phyloP scores from a whole-genome alignment of 2,888 invertebrate species.

The Archips xylosteana region DNA sequence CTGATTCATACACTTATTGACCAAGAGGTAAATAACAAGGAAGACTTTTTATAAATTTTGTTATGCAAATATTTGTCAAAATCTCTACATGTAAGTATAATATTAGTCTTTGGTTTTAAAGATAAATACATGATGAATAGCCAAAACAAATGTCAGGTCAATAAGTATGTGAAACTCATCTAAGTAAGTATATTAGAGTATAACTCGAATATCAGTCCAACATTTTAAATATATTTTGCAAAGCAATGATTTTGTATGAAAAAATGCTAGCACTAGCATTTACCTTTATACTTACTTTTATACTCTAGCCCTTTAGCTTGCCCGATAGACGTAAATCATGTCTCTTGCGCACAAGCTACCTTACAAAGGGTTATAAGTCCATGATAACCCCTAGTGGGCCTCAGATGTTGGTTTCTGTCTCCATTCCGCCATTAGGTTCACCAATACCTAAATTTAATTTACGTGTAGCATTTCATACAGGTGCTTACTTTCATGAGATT shows the following conservation, averaged over 20 bases:
- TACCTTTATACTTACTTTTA: conserved; percentile 66
- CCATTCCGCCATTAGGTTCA: conserved; percentile 29
- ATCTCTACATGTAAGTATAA: conserved; percentile 54
- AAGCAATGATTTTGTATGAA: conserved; percentile 50
- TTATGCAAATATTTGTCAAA: conserved; percentile 63
- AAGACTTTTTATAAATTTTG: conserved; percentile 68
- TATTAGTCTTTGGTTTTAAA: conserved; percentile 80
- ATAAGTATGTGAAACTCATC: conserved; percentile 71
- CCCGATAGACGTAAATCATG: neutral
- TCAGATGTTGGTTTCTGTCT: conserved; percentile 11
- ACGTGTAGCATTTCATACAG: conserved; percentile 4
- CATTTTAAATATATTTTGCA: conserved; percentile 49
- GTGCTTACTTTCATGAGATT: conserved; percentile 1
- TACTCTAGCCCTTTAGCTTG: conserved; percentile 11
- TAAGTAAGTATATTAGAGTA: conserved; percentile 58
- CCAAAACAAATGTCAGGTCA: conserved; percentile 67
- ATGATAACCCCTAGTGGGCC: neutral
- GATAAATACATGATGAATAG: conserved; percentile 61
- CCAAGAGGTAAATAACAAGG: conserved; percentile 57
- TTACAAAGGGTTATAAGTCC: neutral
- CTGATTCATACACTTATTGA: conserved; percentile 61
- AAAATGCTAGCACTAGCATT: conserved; percentile 56
- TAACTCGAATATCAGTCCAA: conserved; percentile 74
- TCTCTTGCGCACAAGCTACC: neutral
- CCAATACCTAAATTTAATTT: neutral